Percentiles rank a stretch among this genome's conserved stretches.
Evolutionary conservation across 2,113 vertebrate genomes (phyloP).

Genomic region (Antechinus flavipes): DNA sequence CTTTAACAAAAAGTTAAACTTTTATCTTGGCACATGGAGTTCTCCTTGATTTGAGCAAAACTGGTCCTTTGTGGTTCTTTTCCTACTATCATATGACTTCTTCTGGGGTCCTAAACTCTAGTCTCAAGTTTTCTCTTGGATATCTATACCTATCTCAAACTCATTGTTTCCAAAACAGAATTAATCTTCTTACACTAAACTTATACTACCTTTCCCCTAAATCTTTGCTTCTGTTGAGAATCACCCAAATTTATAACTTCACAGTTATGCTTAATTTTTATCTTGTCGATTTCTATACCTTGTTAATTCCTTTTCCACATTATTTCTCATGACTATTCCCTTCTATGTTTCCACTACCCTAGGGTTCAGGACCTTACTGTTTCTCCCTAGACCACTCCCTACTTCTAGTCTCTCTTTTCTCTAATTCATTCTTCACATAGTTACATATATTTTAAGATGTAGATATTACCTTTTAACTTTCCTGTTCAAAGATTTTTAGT

Average conservation of each 20-base stretch:
- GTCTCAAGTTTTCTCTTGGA: neutral
- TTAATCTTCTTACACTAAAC: neutral
- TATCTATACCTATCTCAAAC: neutral
- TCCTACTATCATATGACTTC: too few species aligned
- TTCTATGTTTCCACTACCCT: neutral
- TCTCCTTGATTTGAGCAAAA: too few species aligned
- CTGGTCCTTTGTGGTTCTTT: too few species aligned
- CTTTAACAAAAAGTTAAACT: neutral
- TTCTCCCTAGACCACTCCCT: too few species aligned
- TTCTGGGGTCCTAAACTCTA: too few species aligned
- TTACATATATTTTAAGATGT: neutral
- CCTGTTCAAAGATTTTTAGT: too few species aligned
- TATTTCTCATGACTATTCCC: neutral
- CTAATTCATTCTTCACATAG: neutral
- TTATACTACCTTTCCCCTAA: neutral
- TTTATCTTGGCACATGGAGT: neutral
- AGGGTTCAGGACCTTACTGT: neutral
- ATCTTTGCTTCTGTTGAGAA: neutral
- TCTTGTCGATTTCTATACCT: neutral
- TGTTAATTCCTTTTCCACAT: neutral
- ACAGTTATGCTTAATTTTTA: neutral
- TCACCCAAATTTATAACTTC: neutral
- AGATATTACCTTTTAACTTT: too few species aligned
- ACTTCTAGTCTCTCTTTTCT: neutral
- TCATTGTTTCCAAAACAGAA: neutral